Evolutionary conservation across 2,888 invertebrate genomes (phyloP), one percentile per base, ranked within the genome.

Genomic region (Platycnemis pennipes): DNA sequence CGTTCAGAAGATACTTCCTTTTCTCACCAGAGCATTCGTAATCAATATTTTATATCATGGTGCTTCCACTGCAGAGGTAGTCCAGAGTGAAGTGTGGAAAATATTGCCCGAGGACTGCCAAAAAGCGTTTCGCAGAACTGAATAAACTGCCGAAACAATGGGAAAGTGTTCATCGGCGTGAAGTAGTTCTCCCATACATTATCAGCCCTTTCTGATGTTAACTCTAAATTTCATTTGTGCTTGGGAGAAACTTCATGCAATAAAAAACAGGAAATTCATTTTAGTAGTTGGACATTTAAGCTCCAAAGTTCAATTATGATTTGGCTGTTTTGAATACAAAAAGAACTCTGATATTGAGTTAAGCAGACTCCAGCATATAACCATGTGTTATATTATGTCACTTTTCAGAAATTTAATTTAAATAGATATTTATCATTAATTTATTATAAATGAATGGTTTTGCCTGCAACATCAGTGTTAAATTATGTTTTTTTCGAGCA

Each of bases 341-440:
- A n/a, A n/a, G n/a, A n/a, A n/a, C n/a, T n/a, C n/a, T n/a, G n/a
- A n/a, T n/a, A n/a, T n/a, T n/a, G n/a, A n/a, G n/a, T n/a, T n/a
- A n/a, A n/a, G n/a, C n/a, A n/a, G n/a, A n/a, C n/a, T n/a, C n/a
- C n/a, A n/a, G n/a, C n/a, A n/a, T n/a, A n/a, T n/a, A n/a, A n/a
- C n/a, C n/a, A n/a, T n/a, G n/a, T n/a, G n/a, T n/a, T n/a, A n/a
- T n/a, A n/a, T n/a, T n/a, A n/a, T n/a, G n/a, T n/a, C n/a, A n/a
- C 4, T 37, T 45, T 56, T 8, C 46, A 13, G 44, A 56, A 69
- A 13, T 69, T 44, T 91, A 91, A 91, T 91, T 91, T 69, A 69
- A 91, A 44, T 69, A 45, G 13, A n/a, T 91, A 91, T 91, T 91
- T 91, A 91, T 91, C 63, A 44, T 69, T 91, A 91, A 91, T 56